Evolutionary conservation across 2,797 vertebrate genomes (phyloP).

Genomic region (Chelon auratus): DNA sequence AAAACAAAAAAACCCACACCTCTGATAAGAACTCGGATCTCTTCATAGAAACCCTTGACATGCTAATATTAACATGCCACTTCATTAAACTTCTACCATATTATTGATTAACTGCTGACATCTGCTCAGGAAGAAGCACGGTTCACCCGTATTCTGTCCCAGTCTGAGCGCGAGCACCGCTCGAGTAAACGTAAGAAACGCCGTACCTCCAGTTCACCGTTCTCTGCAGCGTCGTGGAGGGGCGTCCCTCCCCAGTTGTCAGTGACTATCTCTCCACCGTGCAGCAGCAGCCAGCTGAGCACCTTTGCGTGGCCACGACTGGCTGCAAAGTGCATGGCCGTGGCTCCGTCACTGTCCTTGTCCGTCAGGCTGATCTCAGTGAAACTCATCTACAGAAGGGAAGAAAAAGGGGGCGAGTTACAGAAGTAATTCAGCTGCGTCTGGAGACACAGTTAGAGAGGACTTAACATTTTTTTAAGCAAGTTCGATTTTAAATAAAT

Average conservation of each 20-base stretch:
- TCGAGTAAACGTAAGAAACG: background rate
- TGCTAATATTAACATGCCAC: background rate
- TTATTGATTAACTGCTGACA: background rate
- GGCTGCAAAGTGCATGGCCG: conserved; percentile 96
- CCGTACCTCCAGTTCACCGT: conserved; percentile 94
- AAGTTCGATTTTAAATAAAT: too few relatives aligned
- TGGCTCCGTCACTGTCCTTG: conserved; percentile 91
- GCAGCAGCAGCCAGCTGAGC: conserved; percentile 97
- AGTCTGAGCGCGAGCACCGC: background rate
- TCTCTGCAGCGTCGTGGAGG: conserved; percentile 94
- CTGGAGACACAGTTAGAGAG: background rate
- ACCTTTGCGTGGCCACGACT: conserved; percentile 96
- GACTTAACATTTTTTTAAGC: too few relatives aligned
- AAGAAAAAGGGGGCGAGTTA: background rate
- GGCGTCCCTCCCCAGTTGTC: conserved; percentile 95
- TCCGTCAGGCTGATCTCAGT: conserved; percentile 90
- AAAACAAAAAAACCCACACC: too few relatives aligned
- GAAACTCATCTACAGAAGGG: conserved; percentile 87
- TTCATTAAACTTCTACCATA: background rate
- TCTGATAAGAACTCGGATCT: too few relatives aligned
- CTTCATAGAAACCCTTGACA: background rate
- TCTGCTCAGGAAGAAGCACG: background rate
- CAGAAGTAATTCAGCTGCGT: background rate
- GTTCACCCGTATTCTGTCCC: background rate
- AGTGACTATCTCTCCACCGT: conserved; percentile 91